Conservation (phyloP, 2,888 invertebrate species). For the Axea sp. region DNA sequence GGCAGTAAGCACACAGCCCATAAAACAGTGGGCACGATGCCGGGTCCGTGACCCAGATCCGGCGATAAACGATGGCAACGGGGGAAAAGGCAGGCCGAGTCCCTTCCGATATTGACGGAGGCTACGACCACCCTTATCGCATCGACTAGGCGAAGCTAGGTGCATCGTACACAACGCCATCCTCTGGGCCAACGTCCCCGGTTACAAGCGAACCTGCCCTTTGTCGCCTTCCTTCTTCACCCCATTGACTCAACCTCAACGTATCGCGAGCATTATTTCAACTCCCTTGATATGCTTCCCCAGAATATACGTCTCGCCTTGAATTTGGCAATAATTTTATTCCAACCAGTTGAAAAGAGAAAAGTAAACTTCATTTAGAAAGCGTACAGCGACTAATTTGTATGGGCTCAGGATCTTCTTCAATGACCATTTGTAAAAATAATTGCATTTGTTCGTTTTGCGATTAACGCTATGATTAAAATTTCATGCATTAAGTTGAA, state of each 20-base stretch:
- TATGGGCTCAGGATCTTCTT: too few species aligned
- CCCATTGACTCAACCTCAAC: constrained; percentile 59
- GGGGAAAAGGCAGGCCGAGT: constrained; percentile 54
- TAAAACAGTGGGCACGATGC: constrained; percentile 75
- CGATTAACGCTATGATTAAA: too few species aligned
- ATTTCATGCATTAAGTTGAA: too few species aligned
- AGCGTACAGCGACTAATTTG: too few species aligned
- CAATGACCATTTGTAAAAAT: too few species aligned
- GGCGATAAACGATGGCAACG: constrained; percentile 69
- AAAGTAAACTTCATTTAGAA: constrained; percentile 16
- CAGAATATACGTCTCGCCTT: constrained; percentile 47
- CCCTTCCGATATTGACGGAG: constrained; percentile 75
- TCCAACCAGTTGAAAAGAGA: neutral
- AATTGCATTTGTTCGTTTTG: too few species aligned
- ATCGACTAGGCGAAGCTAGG: constrained; percentile 72
- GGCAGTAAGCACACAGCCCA: constrained; percentile 64
- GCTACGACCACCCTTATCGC: constrained; percentile 73
- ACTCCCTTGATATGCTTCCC: constrained; percentile 32
- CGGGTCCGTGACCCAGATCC: constrained; percentile 72
- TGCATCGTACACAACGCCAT: constrained; percentile 68
- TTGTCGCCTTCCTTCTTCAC: constrained; percentile 47
- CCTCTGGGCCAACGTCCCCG: constrained; percentile 50
- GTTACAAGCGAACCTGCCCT: constrained; percentile 26
- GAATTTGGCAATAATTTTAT: constrained; percentile 27
- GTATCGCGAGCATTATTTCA: constrained; percentile 62